A percentile compares a stretch with the other conserved stretches of the same genome.
phyloP scores from a whole-genome alignment of 2,888 invertebrate genomes.

The Brachycybe producta region DNA sequence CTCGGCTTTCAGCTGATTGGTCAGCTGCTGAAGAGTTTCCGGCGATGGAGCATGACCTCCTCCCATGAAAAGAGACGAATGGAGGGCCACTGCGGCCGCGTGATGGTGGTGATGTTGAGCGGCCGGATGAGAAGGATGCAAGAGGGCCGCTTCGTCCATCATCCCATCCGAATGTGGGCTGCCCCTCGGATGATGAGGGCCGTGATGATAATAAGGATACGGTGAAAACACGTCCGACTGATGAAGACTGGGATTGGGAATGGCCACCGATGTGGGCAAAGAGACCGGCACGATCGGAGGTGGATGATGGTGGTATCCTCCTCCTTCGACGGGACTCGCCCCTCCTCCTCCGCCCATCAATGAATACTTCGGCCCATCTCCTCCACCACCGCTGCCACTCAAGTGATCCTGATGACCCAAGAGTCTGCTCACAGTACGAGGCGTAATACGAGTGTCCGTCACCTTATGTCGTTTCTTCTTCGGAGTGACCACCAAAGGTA shows the following conservation, averaged over 20 bases:
- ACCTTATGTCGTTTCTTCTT: constrained; percentile 91
- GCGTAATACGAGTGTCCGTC: constrained; percentile 83
- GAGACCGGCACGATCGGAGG: constrained; percentile 76
- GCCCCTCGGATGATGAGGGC: constrained; percentile 36
- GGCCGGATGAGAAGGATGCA: constrained; percentile 13
- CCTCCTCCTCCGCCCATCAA: constrained; percentile 25
- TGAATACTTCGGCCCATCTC: constrained; percentile 32
- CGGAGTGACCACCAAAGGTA: constrained; percentile 84
- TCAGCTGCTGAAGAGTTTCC: constrained; percentile 40
- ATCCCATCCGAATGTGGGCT: constrained; percentile 41
- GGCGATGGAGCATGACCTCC: constrained; percentile 45
- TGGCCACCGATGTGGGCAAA: constrained; percentile 88
- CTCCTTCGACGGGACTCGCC: constrained; percentile 8
- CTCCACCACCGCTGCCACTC: constrained; percentile 34
- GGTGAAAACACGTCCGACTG: constrained; percentile 87
- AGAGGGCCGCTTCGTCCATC: constrained; percentile 14
- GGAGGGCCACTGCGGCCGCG: constrained; percentile 35
- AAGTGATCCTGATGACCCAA: constrained; percentile 31
- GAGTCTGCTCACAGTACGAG: constrained; percentile 74
- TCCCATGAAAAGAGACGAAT: constrained; percentile 39
- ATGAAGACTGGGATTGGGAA: constrained; percentile 89
- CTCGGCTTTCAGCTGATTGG: constrained; percentile 23
- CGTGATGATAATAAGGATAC: constrained; percentile 69
- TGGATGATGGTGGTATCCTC: constrained; percentile 53
- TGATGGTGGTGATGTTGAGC: constrained; percentile 18